A percentile compares a stretch with the other conserved stretches of the same genome.
Conservation (phyloP, 2,113 vertebrate genomes). For the Urocynchramus pylzowi region DNA sequence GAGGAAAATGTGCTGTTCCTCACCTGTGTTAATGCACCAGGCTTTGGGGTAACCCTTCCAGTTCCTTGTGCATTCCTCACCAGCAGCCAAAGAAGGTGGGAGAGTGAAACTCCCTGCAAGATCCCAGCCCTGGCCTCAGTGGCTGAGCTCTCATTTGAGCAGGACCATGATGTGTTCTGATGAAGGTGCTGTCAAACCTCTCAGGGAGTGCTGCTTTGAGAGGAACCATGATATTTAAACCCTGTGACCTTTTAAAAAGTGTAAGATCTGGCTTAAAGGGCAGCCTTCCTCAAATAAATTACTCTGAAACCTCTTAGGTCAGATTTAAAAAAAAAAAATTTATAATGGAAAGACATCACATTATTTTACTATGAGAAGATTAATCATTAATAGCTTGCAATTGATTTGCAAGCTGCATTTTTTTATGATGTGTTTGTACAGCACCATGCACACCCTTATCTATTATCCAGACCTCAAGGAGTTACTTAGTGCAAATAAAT, state of each 20-base stretch:
- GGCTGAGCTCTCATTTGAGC: neutral
- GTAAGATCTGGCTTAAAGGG: conserved; percentile 19
- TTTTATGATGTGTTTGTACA: conserved; percentile 24
- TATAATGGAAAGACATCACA: conserved; percentile 20
- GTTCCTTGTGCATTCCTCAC: neutral
- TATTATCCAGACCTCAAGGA: neutral
- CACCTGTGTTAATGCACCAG: accelerated
- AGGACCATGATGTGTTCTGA: neutral
- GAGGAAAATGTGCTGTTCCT: neutral
- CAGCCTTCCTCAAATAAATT: conserved; percentile 46
- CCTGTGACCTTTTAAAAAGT: conserved; percentile 36
- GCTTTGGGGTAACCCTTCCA: neutral
- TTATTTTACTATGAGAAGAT: conserved; percentile 9
- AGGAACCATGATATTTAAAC: conserved; percentile 33
- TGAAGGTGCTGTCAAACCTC: neutral
- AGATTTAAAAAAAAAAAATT: conserved; percentile 13
- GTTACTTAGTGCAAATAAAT: conserved; percentile 21
- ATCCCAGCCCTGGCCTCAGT: neutral
- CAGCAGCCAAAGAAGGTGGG: neutral
- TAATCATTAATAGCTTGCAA: conserved; percentile 27
- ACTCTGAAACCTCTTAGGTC: conserved; percentile 7
- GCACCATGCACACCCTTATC: neutral
- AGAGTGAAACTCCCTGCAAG: neutral
- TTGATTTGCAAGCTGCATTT: conserved; percentile 32
- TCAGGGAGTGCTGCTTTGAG: neutral